Evolutionary conservation across 1,140 invertebrate genomes (phyloP), one percentile per base, ranked within the genome.

Genomic region (Neuroterus valhalla): DNA sequence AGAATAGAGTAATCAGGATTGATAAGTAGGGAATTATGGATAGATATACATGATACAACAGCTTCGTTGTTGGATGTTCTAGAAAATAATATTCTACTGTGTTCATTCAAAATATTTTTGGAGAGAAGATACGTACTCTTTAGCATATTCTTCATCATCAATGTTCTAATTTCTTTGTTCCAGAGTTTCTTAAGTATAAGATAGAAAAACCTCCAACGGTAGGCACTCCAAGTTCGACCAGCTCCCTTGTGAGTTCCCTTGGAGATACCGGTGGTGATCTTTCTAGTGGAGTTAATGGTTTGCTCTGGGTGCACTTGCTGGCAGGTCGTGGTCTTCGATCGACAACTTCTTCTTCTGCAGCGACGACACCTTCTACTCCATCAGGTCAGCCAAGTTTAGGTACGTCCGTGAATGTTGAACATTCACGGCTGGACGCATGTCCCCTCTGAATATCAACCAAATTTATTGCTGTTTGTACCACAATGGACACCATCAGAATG

Each of bases 131-230:
- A 38, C 5, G 4, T 31, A 3, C 3, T 31, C 8, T 31, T 31
- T 3, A 31, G 31, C 10, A 38, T 38, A 38, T 38, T 38, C 6
- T 38, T 38, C 10, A 38, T 38, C 31, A 38, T 38, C 5, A 0
- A 38, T 52, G 31, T 66, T 68, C 2, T 42, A 17, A 48, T 2
- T 74, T 70, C 43, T 50, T 74, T 46, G 73, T 84, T 81, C 19
- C 89, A 93, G 96, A 98, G 90, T 98, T 97, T 89, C 92, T 96
- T 81, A 97, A 97, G 90, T 98, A 98, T 90, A 97, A 97, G 90
- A 93, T 96, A 85, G 96, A 97, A 82, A 96, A 96, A 84, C 93
- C 94, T 11, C 90, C 91, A 3, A 88, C 91, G 55, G 91, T 89
- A 5, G 90, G 91, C n/a, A 90, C 89, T 45, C 88, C 89, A 43